phyloP scores from a whole-genome alignment of 2,797 vertebrate genomes.

The Aldrovandia affinis region DNA sequence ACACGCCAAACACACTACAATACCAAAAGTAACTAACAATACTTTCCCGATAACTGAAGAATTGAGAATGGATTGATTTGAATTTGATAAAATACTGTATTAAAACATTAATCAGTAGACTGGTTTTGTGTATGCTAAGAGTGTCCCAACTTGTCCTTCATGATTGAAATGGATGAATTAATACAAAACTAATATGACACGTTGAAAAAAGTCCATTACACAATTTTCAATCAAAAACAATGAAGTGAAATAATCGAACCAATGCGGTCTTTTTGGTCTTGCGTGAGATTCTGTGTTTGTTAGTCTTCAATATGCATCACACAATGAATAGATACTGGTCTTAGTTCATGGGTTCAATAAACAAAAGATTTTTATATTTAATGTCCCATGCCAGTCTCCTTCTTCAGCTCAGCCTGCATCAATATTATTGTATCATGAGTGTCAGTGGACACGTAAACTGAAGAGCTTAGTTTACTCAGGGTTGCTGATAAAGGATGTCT shows the following conservation, averaged over 20 bases:
- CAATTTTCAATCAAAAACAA: background rate
- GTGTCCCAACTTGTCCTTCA: background rate
- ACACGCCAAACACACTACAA: background rate
- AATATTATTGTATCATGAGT: background rate
- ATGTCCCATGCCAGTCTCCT: background rate
- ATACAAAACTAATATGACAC: background rate
- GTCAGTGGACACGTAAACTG: background rate
- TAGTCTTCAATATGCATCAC: background rate
- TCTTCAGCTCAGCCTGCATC: background rate
- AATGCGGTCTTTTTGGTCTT: background rate
- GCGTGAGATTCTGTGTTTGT: conserved; percentile 4
- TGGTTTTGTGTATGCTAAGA: background rate
- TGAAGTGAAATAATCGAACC: background rate
- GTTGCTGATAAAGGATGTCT: background rate
- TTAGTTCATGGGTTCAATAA: background rate
- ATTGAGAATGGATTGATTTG: background rate
- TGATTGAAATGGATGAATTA: background rate
- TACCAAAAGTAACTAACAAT: background rate
- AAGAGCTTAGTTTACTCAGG: background rate
- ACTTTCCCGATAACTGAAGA: conserved; percentile 32
- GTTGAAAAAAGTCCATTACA: background rate
- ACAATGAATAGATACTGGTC: background rate
- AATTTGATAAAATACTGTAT: background rate
- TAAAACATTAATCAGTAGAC: conserved; percentile 6
- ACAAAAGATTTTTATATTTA: conserved; percentile 15